A percentile compares a stretch with the other conserved stretches of the same genome.
Conservation (phyloP, 2,113 vertebrate species). For the Hemichromis elongatus region DNA sequence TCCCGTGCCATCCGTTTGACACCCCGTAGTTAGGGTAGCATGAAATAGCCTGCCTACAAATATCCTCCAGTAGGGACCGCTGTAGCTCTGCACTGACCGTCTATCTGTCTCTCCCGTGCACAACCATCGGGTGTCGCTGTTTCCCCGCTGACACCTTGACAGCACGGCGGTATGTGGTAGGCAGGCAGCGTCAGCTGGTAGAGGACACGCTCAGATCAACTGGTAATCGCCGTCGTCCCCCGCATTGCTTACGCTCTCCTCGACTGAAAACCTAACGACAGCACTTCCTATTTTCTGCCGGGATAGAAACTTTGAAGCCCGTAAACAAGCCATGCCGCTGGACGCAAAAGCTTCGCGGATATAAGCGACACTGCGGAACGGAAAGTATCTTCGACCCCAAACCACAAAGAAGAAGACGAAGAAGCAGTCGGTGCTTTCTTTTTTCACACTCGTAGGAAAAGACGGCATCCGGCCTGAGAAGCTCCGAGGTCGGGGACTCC, state of each 20-base stretch:
- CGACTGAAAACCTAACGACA: not conserved
- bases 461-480: slow-evolving; percentile 71
- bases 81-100: not conserved
- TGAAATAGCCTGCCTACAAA: not conserved
- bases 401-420: slow-evolving; percentile 45
- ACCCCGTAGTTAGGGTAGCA: not conserved
- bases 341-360: slow-evolving; percentile 2
- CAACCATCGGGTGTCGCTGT: slow-evolving; percentile 16
- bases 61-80: slow-evolving; percentile 25
- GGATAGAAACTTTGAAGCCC: slow-evolving; percentile 29
- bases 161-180: slow-evolving; percentile 23
- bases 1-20: not conserved
- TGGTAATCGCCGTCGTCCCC: slow-evolving; percentile 26
- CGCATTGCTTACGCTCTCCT: slow-evolving; percentile 26
- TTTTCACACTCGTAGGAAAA: slow-evolving; percentile 47
- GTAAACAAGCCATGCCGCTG: slow-evolving; percentile 9
- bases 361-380: slow-evolving; percentile 27
- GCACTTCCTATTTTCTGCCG: not conserved
- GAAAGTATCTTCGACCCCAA: slow-evolving; percentile 35
- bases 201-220: slow-evolving; percentile 34
- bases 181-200: slow-evolving; percentile 31
- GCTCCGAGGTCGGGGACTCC: slow-evolving; percentile 71
- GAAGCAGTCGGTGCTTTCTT: slow-evolving; percentile 11
- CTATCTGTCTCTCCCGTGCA: rapidly evolving
- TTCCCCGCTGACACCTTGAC: not conserved